Percentiles rank a stretch among this genome's conserved stretches.
These are phyloP conservation scores for Gordius sp. DNA, from an alignment of 2,888 invertebrate genomes.

Conservation along the genomic window DNA sequence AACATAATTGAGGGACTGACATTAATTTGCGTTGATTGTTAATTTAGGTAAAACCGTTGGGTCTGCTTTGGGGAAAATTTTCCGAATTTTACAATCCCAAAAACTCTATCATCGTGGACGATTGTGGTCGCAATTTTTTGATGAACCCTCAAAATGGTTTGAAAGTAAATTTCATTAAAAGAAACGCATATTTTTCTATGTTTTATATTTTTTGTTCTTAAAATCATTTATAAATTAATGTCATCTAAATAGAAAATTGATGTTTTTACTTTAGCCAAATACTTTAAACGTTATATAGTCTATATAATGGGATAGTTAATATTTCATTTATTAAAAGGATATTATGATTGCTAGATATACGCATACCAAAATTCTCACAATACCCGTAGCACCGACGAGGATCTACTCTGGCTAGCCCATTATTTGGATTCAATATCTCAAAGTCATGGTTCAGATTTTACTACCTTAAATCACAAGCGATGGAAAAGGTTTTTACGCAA, in stretches of 20 bases:
- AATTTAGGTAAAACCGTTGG: conserved; percentile 11
- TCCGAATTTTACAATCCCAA: conserved; percentile 51
- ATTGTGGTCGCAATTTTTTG: conserved; percentile 69
- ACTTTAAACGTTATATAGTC: neutral
- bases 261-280: neutral
- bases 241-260: neutral
- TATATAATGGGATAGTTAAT: neutral
- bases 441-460: conserved; percentile 43
- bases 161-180: conserved; percentile 29
- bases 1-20: too few species aligned
- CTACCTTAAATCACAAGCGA: conserved; percentile 54
- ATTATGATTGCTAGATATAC: conserved; percentile 35
- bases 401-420: conserved; percentile 48
- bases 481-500: conserved; percentile 56
- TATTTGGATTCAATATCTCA: conserved; percentile 54
- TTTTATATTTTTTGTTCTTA: neutral
- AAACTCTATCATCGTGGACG: conserved; percentile 94
- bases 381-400: conserved; percentile 49
- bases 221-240: conserved; percentile 1
- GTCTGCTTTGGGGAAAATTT: conserved; percentile 36
- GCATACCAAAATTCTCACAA: conserved; percentile 68
- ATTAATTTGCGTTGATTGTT: too few species aligned
- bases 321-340: neutral
- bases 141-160: conserved; percentile 87
- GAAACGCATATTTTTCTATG: neutral